A percentile compares a stretch with the other conserved stretches of the same genome.
phyloP scores from a whole-genome alignment of 2,797 vertebrate genomes.

The Phrynocephalus guinanensis region DNA sequence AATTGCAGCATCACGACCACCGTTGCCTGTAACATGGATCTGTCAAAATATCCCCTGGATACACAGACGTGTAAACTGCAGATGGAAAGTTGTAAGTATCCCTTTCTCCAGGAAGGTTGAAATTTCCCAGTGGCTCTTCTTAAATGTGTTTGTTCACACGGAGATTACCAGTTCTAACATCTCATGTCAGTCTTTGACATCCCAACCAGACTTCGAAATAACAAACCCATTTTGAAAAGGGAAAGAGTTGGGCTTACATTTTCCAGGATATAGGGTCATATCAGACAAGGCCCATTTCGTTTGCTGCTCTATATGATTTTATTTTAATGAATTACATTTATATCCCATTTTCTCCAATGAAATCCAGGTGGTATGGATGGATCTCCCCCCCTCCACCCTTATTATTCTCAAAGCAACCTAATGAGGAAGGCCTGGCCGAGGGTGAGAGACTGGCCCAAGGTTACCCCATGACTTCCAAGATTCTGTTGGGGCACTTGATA shows the following conservation, averaged over 20 bases:
- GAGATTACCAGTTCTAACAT: background rate
- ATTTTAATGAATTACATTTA: background rate
- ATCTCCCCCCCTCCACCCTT: background rate
- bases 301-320: background rate
- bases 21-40: slow-evolving; percentile 83
- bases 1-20: slow-evolving; percentile 81
- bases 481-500: background rate
- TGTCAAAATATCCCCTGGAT: slow-evolving; percentile 85
- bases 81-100: slow-evolving; percentile 83
- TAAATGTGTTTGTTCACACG: slow-evolving; percentile 14
- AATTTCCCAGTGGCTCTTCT: background rate
- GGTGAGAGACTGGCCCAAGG: background rate
- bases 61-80: slow-evolving; percentile 81
- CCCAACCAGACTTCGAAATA: slow-evolving; percentile 24
- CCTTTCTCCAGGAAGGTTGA: background rate
- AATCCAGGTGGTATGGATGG: background rate
- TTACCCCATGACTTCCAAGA: background rate
- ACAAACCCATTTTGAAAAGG: background rate
- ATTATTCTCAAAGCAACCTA: background rate
- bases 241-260: background rate
- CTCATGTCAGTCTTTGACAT: slow-evolving; percentile 26
- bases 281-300: background rate
- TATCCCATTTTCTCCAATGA: background rate
- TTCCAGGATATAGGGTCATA: background rate
- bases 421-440: background rate